Conservation (phyloP, 2,888 invertebrate genomes). For the Lepidochitona cinerea region DNA sequence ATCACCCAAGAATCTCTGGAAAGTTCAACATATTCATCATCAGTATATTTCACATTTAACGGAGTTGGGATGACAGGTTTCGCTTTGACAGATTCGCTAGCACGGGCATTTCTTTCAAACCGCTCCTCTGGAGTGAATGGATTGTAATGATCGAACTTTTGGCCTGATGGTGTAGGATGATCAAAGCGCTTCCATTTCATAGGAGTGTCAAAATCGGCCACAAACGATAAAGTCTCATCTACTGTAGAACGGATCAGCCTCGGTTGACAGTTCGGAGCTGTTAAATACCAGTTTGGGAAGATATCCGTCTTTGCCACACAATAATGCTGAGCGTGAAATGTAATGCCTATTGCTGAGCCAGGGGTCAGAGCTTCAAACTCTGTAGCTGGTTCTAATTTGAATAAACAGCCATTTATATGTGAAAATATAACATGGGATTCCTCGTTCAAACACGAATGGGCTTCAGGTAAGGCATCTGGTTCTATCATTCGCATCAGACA, state of each 20-base stretch:
- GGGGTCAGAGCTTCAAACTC: slow-evolving; percentile 44
- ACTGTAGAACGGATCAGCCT: slow-evolving; percentile 49
- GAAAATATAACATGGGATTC: slow-evolving; percentile 44
- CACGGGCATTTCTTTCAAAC: slow-evolving; percentile 38
- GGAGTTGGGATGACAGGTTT: slow-evolving; percentile 51
- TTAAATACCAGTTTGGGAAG: slow-evolving; percentile 61
- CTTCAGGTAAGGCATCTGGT: slow-evolving; percentile 43
- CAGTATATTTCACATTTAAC: slow-evolving; percentile 21
- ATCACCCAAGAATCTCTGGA: slow-evolving; percentile 38
- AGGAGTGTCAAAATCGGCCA: slow-evolving; percentile 51
- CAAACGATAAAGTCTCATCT: slow-evolving; percentile 51
- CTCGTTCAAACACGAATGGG: slow-evolving; percentile 33
- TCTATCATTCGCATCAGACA: slow-evolving; percentile 62
- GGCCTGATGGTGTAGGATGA: slow-evolving; percentile 41
- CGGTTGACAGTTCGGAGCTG: slow-evolving; percentile 42
- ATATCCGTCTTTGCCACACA: slow-evolving; percentile 55
- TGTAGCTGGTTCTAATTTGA: slow-evolving; percentile 48
- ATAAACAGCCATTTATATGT: slow-evolving; percentile 58
- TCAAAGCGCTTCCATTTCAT: slow-evolving; percentile 59
- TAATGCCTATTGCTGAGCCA: slow-evolving; percentile 42
- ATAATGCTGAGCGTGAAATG: slow-evolving; percentile 54
- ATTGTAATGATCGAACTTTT: slow-evolving; percentile 44
- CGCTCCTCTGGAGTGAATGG: slow-evolving; percentile 50
- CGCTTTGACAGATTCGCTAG: slow-evolving; percentile 6
- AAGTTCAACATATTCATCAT: slow-evolving; percentile 22